These are phyloP conservation scores for Antechinus stuartii DNA, from an alignment of 2,113 vertebrate species.

Conservation along the genomic window DNA sequence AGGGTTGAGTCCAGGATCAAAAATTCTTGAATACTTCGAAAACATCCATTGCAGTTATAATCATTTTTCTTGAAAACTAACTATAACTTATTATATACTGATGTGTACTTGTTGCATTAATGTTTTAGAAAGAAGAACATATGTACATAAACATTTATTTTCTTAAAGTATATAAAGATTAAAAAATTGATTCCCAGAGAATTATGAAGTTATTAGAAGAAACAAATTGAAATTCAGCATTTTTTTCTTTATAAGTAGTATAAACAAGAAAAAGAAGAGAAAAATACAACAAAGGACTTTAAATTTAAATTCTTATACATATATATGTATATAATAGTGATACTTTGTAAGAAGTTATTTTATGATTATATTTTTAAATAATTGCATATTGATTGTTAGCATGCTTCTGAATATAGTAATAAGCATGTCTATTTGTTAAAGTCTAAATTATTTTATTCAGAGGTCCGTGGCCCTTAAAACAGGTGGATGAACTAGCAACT, in stretches of 20 bases:
- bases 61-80: conserved; percentile 1
- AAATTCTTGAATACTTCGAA: conserved; percentile 25
- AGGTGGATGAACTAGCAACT: background rate
- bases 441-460: conserved; percentile 59
- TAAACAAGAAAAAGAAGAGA: background rate
- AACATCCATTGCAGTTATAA: background rate
- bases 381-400: background rate
- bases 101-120: conserved; percentile 38
- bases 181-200: conserved; percentile 18
- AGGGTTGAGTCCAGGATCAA: conserved; percentile 35
- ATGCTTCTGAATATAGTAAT: background rate
- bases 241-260: conserved; percentile 47
- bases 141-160: conserved; percentile 35
- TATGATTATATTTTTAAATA: conserved; percentile 41
- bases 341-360: conserved; percentile 49
- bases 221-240: conserved; percentile 31
- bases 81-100: conserved; percentile 11
- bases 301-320: conserved; percentile 38
- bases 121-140: conserved; percentile 21
- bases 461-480: conserved; percentile 64
- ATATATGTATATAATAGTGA: background rate
- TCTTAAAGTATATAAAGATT: conserved; percentile 22
- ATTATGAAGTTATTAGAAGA: conserved; percentile 46
- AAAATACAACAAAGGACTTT: background rate
- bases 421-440: conserved; percentile 43